phyloP scores from a whole-genome alignment of 2,113 vertebrate species.

The Gambusia holbrooki region DNA sequence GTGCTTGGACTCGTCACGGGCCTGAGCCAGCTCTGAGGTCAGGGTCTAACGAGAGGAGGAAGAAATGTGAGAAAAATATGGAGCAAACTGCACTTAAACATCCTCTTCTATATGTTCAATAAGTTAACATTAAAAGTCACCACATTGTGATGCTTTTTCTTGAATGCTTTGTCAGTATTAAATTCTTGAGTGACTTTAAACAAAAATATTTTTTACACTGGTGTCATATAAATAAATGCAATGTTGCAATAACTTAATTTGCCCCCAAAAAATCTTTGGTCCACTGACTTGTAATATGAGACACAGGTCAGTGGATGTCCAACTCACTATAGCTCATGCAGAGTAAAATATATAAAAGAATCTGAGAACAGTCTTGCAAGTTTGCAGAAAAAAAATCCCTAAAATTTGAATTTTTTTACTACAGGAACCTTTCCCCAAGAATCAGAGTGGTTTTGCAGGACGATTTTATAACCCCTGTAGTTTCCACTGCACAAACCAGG shows the following conservation, averaged over 20 bases:
- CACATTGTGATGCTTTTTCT: not conserved
- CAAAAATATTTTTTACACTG: not conserved
- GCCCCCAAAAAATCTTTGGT: no score
- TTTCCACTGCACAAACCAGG: no score
- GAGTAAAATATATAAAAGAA: no score
- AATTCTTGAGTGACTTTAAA: not conserved
- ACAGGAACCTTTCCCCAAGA: no score
- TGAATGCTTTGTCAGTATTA: not conserved
- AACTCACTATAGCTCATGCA: no score
- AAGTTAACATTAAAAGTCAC: not conserved
- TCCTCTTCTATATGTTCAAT: not conserved
- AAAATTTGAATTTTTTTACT: no score
- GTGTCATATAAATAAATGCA: not conserved
- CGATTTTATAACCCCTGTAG: no score
- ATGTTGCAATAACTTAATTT: not conserved
- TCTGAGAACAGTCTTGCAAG: no score
- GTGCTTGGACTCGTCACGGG: conserved; percentile 89
- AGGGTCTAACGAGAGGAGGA: conserved; percentile 78
- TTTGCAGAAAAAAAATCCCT: not conserved
- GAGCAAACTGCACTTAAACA: not conserved
- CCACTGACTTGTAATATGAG: no score
- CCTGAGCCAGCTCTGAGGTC: conserved; percentile 90
- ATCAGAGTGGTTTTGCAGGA: no score
- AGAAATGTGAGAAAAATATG: not conserved
- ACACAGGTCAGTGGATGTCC: no score